Conservation (phyloP, 2,797 vertebrate genomes). For the Caiman crocodilus region DNA sequence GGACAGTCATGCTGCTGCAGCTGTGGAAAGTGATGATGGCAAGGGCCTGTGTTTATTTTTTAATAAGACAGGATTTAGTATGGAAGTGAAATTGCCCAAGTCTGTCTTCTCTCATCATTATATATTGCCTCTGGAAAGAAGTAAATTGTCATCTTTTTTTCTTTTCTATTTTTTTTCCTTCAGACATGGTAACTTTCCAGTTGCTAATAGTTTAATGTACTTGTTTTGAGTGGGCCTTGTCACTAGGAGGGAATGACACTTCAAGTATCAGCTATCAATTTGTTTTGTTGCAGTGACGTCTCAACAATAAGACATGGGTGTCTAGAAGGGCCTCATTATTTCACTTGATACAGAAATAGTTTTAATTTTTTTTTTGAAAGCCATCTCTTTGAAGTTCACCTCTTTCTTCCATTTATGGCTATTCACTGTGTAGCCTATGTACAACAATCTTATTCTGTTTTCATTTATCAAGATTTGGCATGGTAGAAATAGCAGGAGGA, state of each 20-base stretch:
- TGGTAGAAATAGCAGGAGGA: conserved; percentile 48
- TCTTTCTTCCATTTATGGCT: background rate
- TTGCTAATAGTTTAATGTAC: background rate
- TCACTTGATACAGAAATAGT: background rate
- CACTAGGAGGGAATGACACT: background rate
- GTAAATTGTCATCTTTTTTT: background rate
- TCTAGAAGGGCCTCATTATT: background rate
- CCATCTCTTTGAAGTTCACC: background rate
- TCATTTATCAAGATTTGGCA: conserved; percentile 13
- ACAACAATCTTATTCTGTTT: conserved; percentile 10
- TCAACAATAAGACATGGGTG: background rate
- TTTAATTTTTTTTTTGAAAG: background rate
- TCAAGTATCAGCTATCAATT: background rate
- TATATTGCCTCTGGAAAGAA: conserved; percentile 16
- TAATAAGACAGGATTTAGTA: background rate
- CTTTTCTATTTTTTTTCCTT: background rate
- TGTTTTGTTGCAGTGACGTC: background rate
- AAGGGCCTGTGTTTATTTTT: background rate
- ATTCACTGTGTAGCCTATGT: background rate
- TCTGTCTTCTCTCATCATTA: background rate
- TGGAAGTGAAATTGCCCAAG: background rate
- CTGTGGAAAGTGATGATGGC: background rate
- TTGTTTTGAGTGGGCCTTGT: background rate
- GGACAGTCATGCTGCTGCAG: background rate
- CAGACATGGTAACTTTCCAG: background rate